Percentiles rank a stretch among this genome's conserved stretches.
Conservation (phyloP, 1,140 invertebrate genomes). For the Zaprionus vittiger region DNA sequence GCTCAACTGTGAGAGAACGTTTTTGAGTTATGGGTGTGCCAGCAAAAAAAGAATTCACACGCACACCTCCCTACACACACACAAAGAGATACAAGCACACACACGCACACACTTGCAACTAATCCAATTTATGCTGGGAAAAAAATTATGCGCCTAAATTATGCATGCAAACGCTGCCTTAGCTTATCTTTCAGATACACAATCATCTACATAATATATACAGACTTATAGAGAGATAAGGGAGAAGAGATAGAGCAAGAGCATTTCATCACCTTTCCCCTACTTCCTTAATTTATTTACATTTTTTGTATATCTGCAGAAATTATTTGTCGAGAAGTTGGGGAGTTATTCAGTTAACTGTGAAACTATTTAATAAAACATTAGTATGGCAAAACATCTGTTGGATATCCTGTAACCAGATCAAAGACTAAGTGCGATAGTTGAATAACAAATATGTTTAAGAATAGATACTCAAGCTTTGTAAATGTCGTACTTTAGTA, state of each 20-base stretch:
- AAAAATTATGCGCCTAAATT: conserved; percentile 50
- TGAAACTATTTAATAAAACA: conserved; percentile 10
- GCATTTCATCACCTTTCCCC: not conserved
- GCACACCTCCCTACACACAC: not conserved
- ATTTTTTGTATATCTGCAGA: conserved; percentile 13
- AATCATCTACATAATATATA: conserved; percentile 45
- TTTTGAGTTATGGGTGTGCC: conserved; percentile 9
- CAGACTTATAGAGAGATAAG: not conserved
- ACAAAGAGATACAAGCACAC: not conserved
- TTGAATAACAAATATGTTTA: not conserved
- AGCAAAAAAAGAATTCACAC: not conserved
- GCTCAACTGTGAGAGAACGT: conserved; percentile 1
- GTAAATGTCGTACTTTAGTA: no score
- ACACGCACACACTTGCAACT: conserved; percentile 16
- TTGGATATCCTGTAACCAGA: not conserved
- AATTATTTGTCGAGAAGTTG: not conserved
- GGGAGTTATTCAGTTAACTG: not conserved
- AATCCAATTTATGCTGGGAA: conserved; percentile 50
- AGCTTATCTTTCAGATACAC: conserved; percentile 44
- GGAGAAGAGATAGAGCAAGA: not conserved
- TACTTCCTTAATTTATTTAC: conserved; percentile 4
- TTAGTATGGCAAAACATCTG: not conserved
- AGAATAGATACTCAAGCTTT: not conserved
- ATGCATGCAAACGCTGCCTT: conserved; percentile 50
- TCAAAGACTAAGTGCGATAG: not conserved